These are phyloP conservation scores for Nemapogon koenigi DNA, from an alignment of 2,888 invertebrate species.

Conservation along the genomic window DNA sequence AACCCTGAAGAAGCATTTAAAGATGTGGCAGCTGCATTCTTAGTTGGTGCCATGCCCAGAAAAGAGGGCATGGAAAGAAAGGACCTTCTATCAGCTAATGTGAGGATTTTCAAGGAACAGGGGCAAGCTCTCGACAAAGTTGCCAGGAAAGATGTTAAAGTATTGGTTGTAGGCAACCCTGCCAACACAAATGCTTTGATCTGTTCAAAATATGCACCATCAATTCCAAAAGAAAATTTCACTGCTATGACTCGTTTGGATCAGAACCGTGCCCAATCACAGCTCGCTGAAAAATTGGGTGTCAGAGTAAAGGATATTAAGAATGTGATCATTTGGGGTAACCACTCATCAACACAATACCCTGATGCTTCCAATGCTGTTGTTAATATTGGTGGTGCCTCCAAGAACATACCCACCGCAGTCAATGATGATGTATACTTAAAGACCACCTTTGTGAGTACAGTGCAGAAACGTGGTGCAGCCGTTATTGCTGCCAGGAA, in stretches of 20 bases:
- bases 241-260: constrained; percentile 98
- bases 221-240: constrained; percentile 95
- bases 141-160: constrained; percentile 93
- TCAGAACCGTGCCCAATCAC: constrained; percentile 95
- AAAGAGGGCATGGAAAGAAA: constrained; percentile 97
- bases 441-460: constrained; percentile 83
- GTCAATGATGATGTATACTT: constrained; percentile 85
- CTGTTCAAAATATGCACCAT: constrained; percentile 93
- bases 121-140: constrained; percentile 91
- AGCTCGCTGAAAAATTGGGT: constrained; percentile 76
- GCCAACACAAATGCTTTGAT: constrained; percentile 99
- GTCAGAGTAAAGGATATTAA: constrained; percentile 77
- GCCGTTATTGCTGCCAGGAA: constrained; percentile 97
- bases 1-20: constrained; percentile 93
- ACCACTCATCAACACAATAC: constrained; percentile 98
- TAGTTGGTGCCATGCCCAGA: constrained; percentile 98
- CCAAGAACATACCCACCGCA: constrained; percentile 70
- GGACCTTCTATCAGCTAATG: constrained; percentile 95
- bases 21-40: constrained; percentile 93
- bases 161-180: constrained; percentile 97
- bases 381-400: constrained; percentile 60
- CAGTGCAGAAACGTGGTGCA: constrained; percentile 96
- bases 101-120: constrained; percentile 97
- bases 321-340: constrained; percentile 98
- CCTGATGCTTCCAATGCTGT: constrained; percentile 87